Base-by-base conservation (phyloP, 2,113 vertebrate species). In the Electrona antarctica region DNA sequence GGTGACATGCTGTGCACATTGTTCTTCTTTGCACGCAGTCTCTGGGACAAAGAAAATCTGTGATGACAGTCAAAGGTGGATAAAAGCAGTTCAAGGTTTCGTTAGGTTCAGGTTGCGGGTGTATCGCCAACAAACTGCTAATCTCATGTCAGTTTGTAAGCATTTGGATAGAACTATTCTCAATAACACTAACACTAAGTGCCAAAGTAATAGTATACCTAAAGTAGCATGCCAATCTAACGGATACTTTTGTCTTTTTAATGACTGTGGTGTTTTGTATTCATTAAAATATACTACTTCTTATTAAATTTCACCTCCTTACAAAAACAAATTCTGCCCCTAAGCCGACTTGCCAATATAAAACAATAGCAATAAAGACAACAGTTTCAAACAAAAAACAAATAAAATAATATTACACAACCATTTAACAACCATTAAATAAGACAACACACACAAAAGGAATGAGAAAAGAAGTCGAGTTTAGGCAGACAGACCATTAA, bases 371-470 rank as follows among this genome's bases (percentile, higher is more conserved):
- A 41, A 69, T 28, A 75, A 69, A 28, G 47, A 70, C 54, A 55
- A 57, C 52, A 62, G 61, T 50, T n/a, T 65, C 14, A 14, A 2
- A 4, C 59, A 49, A 64, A 76, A 79, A 68, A 60, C 14, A 49
- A 48, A 45, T 78, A 76, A 69, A 82, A 74, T 71, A 81, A 86
- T 69, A 71, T 79, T 51, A 60, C 61, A 83, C 60, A 61, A 67
- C 33, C 33, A 41, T 41, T 41, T 4, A 41, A 41, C 33, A 41
- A 41, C 55, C 79, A 79, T 88, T 90, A 87, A 90, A 90, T 89
- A 89, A 83, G 63, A 82, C 72, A 71, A 63, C 55, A 57, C 65
- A 79, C 71, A 77, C 62, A 69, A 83, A 80, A 52, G 66, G 67
- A 77, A 81, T 71, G 74, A 86, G 58, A 73, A 54, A 85, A 78